Evolutionary conservation across 2,113 vertebrate genomes (phyloP).

Genomic region (Charina bottae): DNA sequence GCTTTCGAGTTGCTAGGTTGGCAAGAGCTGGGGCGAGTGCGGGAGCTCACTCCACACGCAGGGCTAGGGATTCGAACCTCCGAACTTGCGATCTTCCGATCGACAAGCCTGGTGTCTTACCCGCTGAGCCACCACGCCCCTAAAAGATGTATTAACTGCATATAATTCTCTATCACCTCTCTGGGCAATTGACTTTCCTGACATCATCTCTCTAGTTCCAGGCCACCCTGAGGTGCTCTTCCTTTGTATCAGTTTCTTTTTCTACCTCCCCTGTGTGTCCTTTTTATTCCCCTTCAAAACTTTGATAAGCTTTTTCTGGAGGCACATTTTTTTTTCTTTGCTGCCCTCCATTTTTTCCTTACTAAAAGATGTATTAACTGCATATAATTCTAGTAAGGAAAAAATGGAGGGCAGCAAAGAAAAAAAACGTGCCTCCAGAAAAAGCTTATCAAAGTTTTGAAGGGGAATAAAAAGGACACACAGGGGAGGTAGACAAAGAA

Average conservation of each 20-base stretch:
- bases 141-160: too few species aligned
- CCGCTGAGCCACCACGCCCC: too few species aligned
- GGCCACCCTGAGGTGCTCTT: background rate
- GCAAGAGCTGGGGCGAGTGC: too few species aligned
- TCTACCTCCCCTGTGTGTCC: background rate
- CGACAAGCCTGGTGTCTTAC: too few species aligned
- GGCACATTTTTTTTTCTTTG: background rate
- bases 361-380: background rate
- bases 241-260: background rate
- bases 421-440: background rate
- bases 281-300: background rate
- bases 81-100: too few species aligned
- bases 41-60: too few species aligned
- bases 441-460: background rate
- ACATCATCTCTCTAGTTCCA: background rate
- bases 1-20: too few species aligned
- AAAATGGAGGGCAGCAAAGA: background rate
- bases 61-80: too few species aligned
- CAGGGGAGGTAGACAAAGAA: background rate
- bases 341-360: background rate
- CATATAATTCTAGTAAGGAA: background rate
- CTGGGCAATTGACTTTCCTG: background rate
- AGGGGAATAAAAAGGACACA: background rate
- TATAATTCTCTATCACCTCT: too few species aligned
- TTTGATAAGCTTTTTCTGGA: background rate